Conservation (phyloP, 2,113 vertebrate genomes). For the Hiodon alosoides region DNA sequence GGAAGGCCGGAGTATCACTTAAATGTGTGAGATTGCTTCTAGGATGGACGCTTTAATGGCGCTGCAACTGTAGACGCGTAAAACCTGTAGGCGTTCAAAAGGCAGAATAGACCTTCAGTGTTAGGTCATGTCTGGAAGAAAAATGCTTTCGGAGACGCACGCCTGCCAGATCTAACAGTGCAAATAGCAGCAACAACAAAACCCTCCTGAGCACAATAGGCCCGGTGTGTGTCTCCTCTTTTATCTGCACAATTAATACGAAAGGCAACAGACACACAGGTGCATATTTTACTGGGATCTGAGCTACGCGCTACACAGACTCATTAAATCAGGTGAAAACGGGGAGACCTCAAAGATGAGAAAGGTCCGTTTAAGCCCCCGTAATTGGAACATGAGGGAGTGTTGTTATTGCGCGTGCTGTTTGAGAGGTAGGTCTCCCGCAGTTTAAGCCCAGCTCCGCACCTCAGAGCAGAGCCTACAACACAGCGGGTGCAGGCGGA, state of each 20-base stretch:
- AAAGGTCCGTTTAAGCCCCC: slow-evolving; percentile 63
- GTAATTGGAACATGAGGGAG: slow-evolving; percentile 57
- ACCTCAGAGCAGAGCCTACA: no score
- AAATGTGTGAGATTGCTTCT: no score
- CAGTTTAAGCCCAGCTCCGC: slow-evolving; percentile 9
- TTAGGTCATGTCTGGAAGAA: not conserved
- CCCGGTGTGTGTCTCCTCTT: slow-evolving; percentile 27
- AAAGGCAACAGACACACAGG: slow-evolving; percentile 13
- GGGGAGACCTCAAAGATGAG: slow-evolving; percentile 54
- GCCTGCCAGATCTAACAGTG: slow-evolving; percentile 1
- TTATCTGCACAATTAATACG: slow-evolving; percentile 34
- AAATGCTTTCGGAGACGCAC: slow-evolving; percentile 15
- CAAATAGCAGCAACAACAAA: not conserved
- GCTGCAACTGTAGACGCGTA: no score
- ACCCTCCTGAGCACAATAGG: slow-evolving; percentile 2
- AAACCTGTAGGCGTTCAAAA: no score
- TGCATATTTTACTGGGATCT: slow-evolving; percentile 48
- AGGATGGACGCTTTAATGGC: no score
- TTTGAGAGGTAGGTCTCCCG: not conserved
- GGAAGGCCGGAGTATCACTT: no score
- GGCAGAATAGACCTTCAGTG: no score
- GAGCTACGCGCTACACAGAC: slow-evolving; percentile 30
- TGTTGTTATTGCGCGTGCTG: not conserved
- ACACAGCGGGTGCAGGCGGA: no score
- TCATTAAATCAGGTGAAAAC: slow-evolving; percentile 41